phyloP scores from a whole-genome alignment of 2,888 invertebrate genomes.

The Polydrusus cervinus region DNA sequence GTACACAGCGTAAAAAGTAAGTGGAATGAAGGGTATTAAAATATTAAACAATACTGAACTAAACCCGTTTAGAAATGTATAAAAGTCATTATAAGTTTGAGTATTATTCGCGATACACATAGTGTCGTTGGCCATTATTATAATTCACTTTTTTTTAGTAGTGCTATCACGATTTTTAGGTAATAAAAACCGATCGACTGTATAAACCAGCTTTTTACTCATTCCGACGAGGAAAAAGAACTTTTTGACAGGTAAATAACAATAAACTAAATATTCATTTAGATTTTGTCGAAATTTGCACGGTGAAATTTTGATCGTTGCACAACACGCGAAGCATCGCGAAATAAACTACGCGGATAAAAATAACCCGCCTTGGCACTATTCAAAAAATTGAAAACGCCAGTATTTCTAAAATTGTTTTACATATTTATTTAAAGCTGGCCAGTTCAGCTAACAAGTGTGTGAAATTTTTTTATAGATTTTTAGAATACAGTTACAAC shows the following conservation, averaged over 20 bases:
- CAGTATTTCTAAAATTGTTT: slow-evolving; percentile 53
- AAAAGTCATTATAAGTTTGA: slow-evolving; percentile 34
- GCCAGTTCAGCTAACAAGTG: slow-evolving; percentile 30
- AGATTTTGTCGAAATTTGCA: slow-evolving; percentile 34
- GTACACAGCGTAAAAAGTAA: slow-evolving; percentile 45
- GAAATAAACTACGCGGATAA: slow-evolving; percentile 54
- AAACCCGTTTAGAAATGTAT: slow-evolving; percentile 35
- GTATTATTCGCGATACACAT: slow-evolving; percentile 33
- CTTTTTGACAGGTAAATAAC: slow-evolving; percentile 19
- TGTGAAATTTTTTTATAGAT: slow-evolving; percentile 1
- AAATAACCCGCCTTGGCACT: slow-evolving; percentile 60
- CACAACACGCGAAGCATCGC: slow-evolving; percentile 48
- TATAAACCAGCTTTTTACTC: neutral
- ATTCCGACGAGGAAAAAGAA: neutral
- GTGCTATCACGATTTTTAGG: neutral
- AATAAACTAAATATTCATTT: slow-evolving; percentile 29
- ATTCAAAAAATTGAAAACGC: slow-evolving; percentile 58
- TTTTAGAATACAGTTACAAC: neutral
- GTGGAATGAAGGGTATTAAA: slow-evolving; percentile 39
- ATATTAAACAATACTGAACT: slow-evolving; percentile 44
- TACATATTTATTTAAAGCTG: slow-evolving; percentile 48
- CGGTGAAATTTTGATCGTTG: slow-evolving; percentile 10
- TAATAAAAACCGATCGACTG: slow-evolving; percentile 9
- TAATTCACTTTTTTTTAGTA: slow-evolving; percentile 18
- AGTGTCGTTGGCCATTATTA: slow-evolving; percentile 44